A percentile compares a stretch with the other conserved stretches of the same genome.
These are phyloP conservation scores for Oligia fasciuncula DNA, from an alignment of 2,888 invertebrate genomes.

Conservation along the genomic window DNA sequence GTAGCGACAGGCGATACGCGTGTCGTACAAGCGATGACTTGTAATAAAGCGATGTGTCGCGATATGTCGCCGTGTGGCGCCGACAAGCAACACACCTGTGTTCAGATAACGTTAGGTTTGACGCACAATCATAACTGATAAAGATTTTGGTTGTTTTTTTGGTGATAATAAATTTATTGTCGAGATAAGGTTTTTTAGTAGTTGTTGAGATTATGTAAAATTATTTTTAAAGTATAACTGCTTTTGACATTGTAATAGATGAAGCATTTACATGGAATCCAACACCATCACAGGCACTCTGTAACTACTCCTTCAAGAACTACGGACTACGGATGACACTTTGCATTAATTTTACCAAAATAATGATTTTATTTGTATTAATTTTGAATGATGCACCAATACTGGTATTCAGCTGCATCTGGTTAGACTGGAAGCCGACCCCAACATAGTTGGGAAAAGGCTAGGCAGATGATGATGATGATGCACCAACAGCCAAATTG, in stretches of 20 bases:
- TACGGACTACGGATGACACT: too few species aligned
- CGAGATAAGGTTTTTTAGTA: slow-evolving; percentile 24
- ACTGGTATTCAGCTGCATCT: too few species aligned
- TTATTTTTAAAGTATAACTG: background rate
- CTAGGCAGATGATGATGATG: too few species aligned
- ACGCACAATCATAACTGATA: slow-evolving; percentile 28
- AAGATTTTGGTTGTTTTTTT: slow-evolving; percentile 18
- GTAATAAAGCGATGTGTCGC: slow-evolving; percentile 70
- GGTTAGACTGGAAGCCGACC: too few species aligned
- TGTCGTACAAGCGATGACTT: slow-evolving; percentile 67
- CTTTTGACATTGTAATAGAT: slow-evolving; percentile 2
- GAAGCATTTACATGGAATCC: too few species aligned
- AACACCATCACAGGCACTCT: background rate
- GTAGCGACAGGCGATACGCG: slow-evolving; percentile 68
- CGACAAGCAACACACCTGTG: slow-evolving; percentile 72
- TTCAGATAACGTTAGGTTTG: slow-evolving; percentile 61
- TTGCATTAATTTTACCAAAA: background rate
- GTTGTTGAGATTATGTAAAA: background rate
- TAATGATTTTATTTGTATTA: background rate
- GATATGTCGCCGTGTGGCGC: slow-evolving; percentile 63
- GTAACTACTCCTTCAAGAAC: background rate
- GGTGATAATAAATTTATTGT: slow-evolving; percentile 26
- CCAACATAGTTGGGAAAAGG: too few species aligned
- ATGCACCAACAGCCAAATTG: too few species aligned
- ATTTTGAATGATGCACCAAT: background rate